These are phyloP conservation scores for Microchirus variegatus DNA, from an alignment of 2,797 vertebrate species.

Conservation along the genomic window DNA sequence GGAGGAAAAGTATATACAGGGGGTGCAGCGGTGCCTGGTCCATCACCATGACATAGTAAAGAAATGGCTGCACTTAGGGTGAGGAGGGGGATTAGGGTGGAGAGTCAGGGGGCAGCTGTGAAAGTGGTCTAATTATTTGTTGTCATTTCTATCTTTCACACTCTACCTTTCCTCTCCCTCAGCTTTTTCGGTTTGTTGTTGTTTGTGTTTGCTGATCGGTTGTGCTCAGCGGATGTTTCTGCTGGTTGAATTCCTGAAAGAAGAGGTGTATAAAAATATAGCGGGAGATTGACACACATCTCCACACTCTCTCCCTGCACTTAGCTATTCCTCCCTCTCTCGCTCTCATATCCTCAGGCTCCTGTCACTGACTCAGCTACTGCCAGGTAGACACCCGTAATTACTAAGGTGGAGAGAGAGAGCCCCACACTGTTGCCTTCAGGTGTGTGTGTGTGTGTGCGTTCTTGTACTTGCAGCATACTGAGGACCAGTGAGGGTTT, in stretches of 20 bases:
- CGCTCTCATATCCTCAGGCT: slow-evolving; percentile 52
- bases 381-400: slow-evolving; percentile 67
- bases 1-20: slow-evolving; percentile 59
- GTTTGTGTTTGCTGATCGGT: slow-evolving; percentile 8
- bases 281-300: slow-evolving; percentile 50
- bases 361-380: slow-evolving; percentile 61
- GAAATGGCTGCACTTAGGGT: slow-evolving; percentile 47
- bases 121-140: slow-evolving; percentile 36
- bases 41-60: slow-evolving; percentile 62
- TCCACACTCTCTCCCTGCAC: slow-evolving; percentile 34
- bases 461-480: too few relatives aligned
- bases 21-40: slow-evolving; percentile 74
- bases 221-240: slow-evolving; percentile 56
- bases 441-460: slow-evolving; percentile 47
- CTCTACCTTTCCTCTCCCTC: slow-evolving; percentile 28
- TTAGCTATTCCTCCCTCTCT: slow-evolving; percentile 23
- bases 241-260: slow-evolving; percentile 42
- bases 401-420: slow-evolving; percentile 60
- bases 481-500: too few relatives aligned
- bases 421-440: slow-evolving; percentile 37
- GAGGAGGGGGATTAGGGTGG: not conserved
- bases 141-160: slow-evolving; percentile 42
- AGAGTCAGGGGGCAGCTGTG: slow-evolving; percentile 33
- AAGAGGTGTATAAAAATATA: slow-evolving; percentile 37
- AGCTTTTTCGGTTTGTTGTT: slow-evolving; percentile 9